phyloP scores from a whole-genome alignment of 2,888 invertebrate genomes.

The Lordiphosa andalusiaca region DNA sequence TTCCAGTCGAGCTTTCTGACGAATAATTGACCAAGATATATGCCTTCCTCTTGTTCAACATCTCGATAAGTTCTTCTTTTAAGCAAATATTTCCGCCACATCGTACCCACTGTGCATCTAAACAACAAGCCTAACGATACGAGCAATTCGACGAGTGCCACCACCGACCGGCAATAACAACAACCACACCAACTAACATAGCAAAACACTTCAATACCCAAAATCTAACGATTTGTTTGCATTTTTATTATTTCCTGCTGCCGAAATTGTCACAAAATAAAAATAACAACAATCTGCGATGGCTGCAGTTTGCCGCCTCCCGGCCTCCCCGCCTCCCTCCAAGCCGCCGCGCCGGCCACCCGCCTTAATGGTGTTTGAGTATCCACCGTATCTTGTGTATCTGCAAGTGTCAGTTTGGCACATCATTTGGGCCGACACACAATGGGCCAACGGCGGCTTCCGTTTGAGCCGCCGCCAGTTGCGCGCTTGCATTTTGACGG shows the following conservation, averaged over 20 bases:
- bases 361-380: constrained; percentile 49
- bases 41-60: neutral
- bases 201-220: constrained; percentile 63
- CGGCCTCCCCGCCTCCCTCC: neutral
- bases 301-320: constrained; percentile 3
- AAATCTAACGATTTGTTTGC: constrained; percentile 77
- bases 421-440: constrained; percentile 72
- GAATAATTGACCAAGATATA: no score
- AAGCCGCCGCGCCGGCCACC: constrained; percentile 4
- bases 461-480: constrained; percentile 58
- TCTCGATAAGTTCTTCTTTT: neutral
- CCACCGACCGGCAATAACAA: constrained; percentile 20
- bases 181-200: constrained; percentile 23
- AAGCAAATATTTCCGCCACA: neutral
- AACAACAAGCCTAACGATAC: constrained; percentile 37
- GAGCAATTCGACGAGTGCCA: constrained; percentile 19
- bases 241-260: constrained; percentile 77
- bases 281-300: constrained; percentile 46
- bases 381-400: constrained; percentile 59
- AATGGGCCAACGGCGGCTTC: constrained; percentile 58
- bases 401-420: constrained; percentile 72
- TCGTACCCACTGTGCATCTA: constrained; percentile 44
- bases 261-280: constrained; percentile 71
- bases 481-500: constrained; percentile 65
- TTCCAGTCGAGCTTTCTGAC: no score